Percentiles rank a stretch among this genome's conserved stretches.
phyloP scores from a whole-genome alignment of 2,113 vertebrate species.

The Hippopotamus amphibius region DNA sequence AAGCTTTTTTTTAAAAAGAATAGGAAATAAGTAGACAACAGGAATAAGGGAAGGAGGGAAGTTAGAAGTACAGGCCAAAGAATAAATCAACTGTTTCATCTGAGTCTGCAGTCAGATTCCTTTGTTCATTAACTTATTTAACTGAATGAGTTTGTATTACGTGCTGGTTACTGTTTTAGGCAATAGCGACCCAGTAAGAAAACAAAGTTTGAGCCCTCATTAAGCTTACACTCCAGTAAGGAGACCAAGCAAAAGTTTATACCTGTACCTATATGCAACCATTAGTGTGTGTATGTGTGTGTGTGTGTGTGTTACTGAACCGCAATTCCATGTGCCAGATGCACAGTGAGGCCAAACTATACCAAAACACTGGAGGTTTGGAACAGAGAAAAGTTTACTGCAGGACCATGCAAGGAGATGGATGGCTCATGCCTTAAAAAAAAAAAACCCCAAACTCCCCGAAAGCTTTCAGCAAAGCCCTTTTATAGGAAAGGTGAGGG shows the following conservation, averaged over 20 bases:
- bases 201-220: neutral
- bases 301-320: too few species aligned
- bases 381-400: too few species aligned
- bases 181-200: neutral
- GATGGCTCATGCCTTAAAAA: too few species aligned
- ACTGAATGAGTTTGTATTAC: neutral
- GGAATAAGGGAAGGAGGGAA: neutral
- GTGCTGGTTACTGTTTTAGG: neutral
- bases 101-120: neutral
- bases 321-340: too few species aligned
- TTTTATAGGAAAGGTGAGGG: too few species aligned
- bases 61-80: neutral
- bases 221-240: neutral
- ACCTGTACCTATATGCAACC: neutral
- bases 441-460: too few species aligned
- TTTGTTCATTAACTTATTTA: neutral
- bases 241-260: neutral
- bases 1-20: neutral
- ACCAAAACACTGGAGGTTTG: too few species aligned
- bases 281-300: fast-evolving
- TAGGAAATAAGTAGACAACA: neutral
- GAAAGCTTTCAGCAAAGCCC: too few species aligned
- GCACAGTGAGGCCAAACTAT: too few species aligned
- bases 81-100: neutral
- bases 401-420: too few species aligned